Percentiles rank a stretch among this genome's conserved stretches.
Evolutionary conservation across 2,888 invertebrate genomes (phyloP).

Genomic region (Latrodectus elegans): DNA sequence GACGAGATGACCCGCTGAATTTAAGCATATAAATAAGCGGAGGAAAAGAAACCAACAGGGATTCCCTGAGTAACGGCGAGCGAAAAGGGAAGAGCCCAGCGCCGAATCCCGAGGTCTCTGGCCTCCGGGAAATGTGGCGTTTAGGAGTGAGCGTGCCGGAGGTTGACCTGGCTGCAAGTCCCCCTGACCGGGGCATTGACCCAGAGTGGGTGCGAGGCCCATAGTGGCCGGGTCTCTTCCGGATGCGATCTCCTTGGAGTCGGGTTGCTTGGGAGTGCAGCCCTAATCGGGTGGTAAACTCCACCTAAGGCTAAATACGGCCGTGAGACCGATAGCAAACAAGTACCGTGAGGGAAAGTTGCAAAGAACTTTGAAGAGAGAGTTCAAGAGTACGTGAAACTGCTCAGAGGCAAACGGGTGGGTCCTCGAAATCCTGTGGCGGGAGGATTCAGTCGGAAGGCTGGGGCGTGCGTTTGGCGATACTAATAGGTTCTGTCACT

Average conservation of each 20-base stretch:
- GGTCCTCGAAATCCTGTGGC: no score
- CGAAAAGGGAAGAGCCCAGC: slow-evolving; percentile 47
- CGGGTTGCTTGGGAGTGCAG: slow-evolving; percentile 6
- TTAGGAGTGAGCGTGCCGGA: neutral
- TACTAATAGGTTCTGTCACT: neutral
- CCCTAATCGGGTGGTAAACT: neutral
- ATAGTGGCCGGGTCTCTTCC: no score
- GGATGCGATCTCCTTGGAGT: neutral
- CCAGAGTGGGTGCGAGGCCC: no score
- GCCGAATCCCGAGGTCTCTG: no score
- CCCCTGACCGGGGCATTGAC: slow-evolving; percentile 1
- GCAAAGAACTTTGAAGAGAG: slow-evolving; percentile 83
- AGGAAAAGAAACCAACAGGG: slow-evolving; percentile 83
- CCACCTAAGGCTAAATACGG: no score
- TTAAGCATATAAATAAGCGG: slow-evolving; percentile 83
- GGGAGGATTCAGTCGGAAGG: no score
- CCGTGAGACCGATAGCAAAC: slow-evolving; percentile 81
- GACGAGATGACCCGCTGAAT: slow-evolving; percentile 77
- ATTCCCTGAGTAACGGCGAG: slow-evolving; percentile 79
- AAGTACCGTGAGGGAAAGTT: slow-evolving; percentile 84
- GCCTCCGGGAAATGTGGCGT: no score
- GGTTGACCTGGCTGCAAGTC: neutral
- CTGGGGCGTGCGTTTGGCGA: no score
- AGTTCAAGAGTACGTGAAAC: slow-evolving; percentile 80
- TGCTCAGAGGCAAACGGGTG: neutral